Percentiles rank a stretch among this genome's conserved stretches.
phyloP scores from a whole-genome alignment of 1,140 invertebrate genomes.

The Bombus picipes region DNA sequence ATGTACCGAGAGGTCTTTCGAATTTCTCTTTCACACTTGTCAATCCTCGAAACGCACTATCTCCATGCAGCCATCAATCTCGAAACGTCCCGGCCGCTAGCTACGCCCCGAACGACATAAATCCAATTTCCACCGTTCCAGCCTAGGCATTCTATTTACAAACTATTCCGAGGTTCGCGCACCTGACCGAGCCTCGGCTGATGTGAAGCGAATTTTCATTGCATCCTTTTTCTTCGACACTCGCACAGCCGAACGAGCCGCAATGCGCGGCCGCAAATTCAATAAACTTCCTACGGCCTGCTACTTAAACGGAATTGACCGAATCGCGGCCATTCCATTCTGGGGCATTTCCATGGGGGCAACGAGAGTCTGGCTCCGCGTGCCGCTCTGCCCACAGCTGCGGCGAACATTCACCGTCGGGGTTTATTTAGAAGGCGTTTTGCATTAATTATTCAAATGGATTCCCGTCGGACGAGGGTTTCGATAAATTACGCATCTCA shows the following conservation, averaged over 20 bases:
- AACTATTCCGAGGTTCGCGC: conserved; percentile 39
- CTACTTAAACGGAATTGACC: conserved; percentile 75
- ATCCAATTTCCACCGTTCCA: conserved; percentile 43
- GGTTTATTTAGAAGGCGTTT: conserved; percentile 81
- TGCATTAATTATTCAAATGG: conserved; percentile 83
- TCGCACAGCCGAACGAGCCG: neutral
- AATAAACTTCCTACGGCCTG: conserved; percentile 63
- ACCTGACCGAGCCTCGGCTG: conserved; percentile 13
- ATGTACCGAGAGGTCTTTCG: neutral
- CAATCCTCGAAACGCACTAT: conserved; percentile 46
- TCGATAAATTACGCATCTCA: conserved; percentile 78
- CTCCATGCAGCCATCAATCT: conserved; percentile 41
- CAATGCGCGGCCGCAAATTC: conserved; percentile 56
- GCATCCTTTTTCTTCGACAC: conserved; percentile 33
- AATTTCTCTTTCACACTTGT: conserved; percentile 36
- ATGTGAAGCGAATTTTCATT: conserved; percentile 25
- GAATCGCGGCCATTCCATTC: conserved; percentile 75
- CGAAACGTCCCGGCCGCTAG: conserved; percentile 11
- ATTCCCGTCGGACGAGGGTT: conserved; percentile 71
- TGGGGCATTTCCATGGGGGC: conserved; percentile 70
- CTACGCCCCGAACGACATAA: conserved; percentile 40
- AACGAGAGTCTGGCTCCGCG: conserved; percentile 5
- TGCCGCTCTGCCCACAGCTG: conserved; percentile 70
- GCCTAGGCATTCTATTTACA: conserved; percentile 46
- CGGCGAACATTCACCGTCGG: conserved; percentile 71